Evolutionary conservation across 2,888 invertebrate species (phyloP).

Genomic region (Unio delphinus): DNA sequence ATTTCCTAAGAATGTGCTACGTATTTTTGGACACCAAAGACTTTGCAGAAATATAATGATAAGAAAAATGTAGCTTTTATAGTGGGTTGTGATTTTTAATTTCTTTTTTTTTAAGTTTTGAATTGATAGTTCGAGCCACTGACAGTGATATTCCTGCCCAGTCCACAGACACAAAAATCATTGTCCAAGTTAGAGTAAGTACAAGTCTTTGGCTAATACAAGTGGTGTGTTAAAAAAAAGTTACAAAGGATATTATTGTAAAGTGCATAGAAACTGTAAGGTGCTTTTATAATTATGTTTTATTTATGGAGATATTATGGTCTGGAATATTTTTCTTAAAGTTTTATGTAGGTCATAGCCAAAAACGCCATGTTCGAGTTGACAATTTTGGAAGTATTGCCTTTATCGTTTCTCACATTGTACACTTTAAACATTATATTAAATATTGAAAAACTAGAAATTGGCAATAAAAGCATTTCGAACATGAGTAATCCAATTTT

Average conservation of each 20-base stretch:
- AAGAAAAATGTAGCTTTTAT: conserved; percentile 6
- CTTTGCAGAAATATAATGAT: no score
- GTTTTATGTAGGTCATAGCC: not conserved
- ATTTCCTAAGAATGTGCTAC: no score
- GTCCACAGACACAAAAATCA: conserved; percentile 24
- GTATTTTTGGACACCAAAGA: no score
- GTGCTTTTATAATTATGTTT: not conserved
- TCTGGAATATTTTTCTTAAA: no score
- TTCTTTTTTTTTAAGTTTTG: conserved; percentile 25
- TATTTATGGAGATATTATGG: no score
- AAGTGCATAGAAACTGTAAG: conserved; percentile 4
- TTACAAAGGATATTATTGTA: not conserved
- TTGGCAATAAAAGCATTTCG: no score
- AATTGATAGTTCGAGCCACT: conserved; percentile 30
- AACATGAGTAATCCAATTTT: no score
- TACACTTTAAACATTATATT: no score
- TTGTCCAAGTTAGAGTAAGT: conserved; percentile 27
- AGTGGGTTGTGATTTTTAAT: not conserved
- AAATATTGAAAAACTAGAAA: no score
- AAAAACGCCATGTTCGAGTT: no score
- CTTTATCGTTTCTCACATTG: no score
- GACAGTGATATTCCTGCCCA: conserved; percentile 38
- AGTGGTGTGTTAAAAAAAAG: not conserved
- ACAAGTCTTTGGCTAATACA: not conserved
- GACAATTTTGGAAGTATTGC: no score